phyloP scores from a whole-genome alignment of 2,797 vertebrate species.

The Crax fasciolata region DNA sequence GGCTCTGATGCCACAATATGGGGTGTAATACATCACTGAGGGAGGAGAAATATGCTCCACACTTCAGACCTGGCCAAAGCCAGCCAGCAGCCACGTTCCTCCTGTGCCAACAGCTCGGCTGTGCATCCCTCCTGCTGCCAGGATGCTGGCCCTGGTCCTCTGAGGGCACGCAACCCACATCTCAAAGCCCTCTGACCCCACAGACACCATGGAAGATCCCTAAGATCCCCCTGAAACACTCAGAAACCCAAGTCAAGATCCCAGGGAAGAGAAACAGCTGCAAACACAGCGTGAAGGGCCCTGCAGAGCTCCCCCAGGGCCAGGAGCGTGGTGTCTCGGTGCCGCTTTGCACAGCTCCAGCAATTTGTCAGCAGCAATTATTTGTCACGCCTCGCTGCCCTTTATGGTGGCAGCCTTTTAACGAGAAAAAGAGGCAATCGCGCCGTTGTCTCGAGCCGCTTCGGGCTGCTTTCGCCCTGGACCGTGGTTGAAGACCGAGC shows the following conservation, averaged over 20 bases:
- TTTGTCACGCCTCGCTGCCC: background rate
- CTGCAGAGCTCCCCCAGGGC: background rate
- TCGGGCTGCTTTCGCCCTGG: background rate
- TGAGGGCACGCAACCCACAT: background rate
- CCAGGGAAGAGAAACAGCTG: background rate
- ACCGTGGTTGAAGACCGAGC: background rate
- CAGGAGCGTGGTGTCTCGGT: background rate
- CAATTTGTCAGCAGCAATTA: slow-evolving; percentile 59
- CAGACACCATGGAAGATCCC: background rate
- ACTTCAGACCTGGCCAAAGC: background rate
- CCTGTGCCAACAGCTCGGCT: background rate
- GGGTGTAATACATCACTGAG: background rate
- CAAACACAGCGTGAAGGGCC: fast-evolving
- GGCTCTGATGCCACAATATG: background rate
- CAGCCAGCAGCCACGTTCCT: background rate
- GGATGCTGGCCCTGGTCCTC: background rate
- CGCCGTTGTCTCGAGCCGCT: background rate
- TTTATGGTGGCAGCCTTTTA: slow-evolving; percentile 53
- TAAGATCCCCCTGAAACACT: background rate
- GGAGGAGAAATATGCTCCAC: background rate
- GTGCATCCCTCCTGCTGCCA: background rate
- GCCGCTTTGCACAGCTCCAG: slow-evolving; percentile 30
- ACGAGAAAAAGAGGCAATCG: background rate
- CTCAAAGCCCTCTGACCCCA: background rate
- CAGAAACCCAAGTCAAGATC: background rate